Evolutionary conservation across 2,797 vertebrate genomes (phyloP).

Genomic region (Karalla daura): DNA sequence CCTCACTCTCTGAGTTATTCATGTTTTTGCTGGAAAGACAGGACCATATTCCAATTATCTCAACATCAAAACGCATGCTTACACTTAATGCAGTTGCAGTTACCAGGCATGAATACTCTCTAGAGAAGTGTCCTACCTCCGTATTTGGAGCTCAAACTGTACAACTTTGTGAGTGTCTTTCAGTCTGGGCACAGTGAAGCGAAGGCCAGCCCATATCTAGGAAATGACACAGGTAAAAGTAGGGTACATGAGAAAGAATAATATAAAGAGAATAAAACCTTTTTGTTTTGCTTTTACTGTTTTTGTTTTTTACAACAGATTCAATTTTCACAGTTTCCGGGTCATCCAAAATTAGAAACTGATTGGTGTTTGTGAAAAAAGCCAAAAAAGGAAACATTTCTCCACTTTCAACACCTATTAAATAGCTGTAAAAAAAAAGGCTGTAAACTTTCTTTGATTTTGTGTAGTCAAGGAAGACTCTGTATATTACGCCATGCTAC

Average conservation of each 20-base stretch:
- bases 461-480: too few species aligned
- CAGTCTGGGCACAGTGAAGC: conserved; percentile 90
- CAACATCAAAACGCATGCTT: not conserved
- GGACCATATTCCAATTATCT: not conserved
- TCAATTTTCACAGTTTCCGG: not conserved
- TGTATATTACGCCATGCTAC: not conserved
- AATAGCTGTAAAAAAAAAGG: not conserved
- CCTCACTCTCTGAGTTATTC: conserved; percentile 92
- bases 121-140: conserved; percentile 82
- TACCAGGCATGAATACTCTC: not conserved
- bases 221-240: conserved; percentile 16
- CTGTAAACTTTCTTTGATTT: not conserved
- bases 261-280: not conserved
- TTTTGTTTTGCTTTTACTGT: not conserved
- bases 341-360: too few species aligned
- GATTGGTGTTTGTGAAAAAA: not conserved
- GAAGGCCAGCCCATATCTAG: conserved; percentile 90
- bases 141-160: conserved; percentile 92
- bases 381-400: not conserved
- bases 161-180: conserved; percentile 83
- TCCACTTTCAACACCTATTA: not conserved
- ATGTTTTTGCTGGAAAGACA: conserved; percentile 87
- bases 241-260: not conserved
- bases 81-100: not conserved
- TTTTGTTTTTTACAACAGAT: too few species aligned